Percentiles rank a stretch among this genome's conserved stretches.
phyloP scores from a whole-genome alignment of 2,113 vertebrate species.

The Corapipo altera region DNA sequence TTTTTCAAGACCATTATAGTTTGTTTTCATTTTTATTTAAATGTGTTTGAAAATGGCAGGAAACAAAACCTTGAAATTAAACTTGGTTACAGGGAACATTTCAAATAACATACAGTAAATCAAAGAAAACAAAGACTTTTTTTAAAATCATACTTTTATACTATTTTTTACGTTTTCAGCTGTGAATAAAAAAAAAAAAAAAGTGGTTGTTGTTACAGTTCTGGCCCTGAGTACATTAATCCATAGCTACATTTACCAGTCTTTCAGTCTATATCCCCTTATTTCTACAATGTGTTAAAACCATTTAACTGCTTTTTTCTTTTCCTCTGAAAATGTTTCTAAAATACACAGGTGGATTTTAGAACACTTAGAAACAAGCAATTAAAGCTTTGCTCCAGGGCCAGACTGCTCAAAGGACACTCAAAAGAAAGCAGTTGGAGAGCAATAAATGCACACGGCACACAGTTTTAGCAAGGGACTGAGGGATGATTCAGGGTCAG shows the following conservation, averaged over 20 bases:
- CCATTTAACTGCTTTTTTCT: background rate
- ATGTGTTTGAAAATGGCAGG: background rate
- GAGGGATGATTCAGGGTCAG: background rate
- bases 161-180: background rate
- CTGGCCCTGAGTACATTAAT: background rate
- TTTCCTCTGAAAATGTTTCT: background rate
- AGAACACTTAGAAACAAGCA: conserved; percentile 26
- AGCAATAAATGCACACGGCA: background rate
- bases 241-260: background rate
- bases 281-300: background rate
- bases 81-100: background rate
- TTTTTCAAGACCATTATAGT: background rate
- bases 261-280: background rate
- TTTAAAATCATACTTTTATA: background rate
- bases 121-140: background rate
- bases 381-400: conserved; percentile 31
- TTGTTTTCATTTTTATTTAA: background rate
- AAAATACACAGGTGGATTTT: conserved; percentile 31
- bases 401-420: background rate
- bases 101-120: background rate
- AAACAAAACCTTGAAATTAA: background rate
- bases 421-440: background rate
- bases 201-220: background rate
- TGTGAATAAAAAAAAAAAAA: background rate
- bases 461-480: background rate